Conservation (phyloP, 2,113 vertebrate species). For the Brachypodius melanocephalos region DNA sequence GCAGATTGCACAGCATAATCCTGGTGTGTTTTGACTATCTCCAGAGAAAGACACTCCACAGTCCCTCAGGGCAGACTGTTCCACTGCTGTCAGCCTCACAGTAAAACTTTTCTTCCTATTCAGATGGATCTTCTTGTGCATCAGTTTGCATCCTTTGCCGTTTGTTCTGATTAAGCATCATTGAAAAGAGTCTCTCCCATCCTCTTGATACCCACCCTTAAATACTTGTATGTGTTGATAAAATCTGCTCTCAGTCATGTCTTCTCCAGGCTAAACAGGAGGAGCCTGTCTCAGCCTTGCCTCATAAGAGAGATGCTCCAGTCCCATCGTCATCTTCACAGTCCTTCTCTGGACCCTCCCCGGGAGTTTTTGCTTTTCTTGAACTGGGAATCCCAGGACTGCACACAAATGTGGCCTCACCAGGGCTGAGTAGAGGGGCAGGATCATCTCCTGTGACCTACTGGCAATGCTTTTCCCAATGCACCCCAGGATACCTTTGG, state of each 20-base stretch:
- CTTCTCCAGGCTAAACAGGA: neutral
- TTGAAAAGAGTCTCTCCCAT: accelerated
- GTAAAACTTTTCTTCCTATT: neutral
- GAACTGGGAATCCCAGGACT: neutral
- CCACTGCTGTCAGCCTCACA: neutral
- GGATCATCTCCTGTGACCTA: neutral
- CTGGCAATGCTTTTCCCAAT: neutral
- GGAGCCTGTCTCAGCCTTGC: neutral
- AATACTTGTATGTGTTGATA: neutral
- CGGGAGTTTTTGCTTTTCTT: neutral
- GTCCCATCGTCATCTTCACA: neutral
- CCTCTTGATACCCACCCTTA: accelerated
- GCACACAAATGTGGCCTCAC: neutral
- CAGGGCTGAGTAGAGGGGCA: neutral
- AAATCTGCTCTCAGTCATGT: neutral
- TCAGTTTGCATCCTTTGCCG: neutral
- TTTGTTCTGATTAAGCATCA: neutral
- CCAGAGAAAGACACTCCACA: neutral
- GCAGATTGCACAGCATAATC: neutral
- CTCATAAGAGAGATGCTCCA: neutral
- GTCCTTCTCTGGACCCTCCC: neutral
- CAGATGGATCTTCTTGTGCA: neutral
- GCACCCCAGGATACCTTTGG: neutral
- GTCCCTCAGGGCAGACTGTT: neutral
- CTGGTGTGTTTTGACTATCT: neutral